A percentile compares a stretch with the other conserved stretches of the same genome.
Conservation (phyloP, 2,888 invertebrate species). For the Criorhina ranunculi region DNA sequence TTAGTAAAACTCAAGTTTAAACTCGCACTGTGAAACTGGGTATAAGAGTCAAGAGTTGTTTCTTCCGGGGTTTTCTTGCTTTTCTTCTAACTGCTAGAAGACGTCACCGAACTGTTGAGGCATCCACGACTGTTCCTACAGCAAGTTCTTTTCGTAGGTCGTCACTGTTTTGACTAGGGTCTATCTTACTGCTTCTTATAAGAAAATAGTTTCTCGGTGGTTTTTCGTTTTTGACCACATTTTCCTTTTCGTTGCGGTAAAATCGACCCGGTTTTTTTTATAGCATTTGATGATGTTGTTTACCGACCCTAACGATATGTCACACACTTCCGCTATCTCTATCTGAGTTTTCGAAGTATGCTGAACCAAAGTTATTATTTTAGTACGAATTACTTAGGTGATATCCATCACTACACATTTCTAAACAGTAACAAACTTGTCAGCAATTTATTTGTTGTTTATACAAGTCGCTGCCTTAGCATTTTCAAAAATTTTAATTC, state of each 20-base stretch:
- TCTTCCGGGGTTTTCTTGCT: no score
- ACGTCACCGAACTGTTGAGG: no score
- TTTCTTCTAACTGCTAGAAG: no score
- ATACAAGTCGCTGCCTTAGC: background rate
- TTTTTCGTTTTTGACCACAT: constrained; percentile 6
- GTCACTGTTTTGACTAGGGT: no score
- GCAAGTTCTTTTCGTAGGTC: background rate
- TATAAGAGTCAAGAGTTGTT: no score
- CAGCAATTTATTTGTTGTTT: constrained; percentile 8
- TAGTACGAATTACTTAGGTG: background rate
- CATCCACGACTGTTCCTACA: constrained; percentile 5
- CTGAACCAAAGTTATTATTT: constrained; percentile 7
- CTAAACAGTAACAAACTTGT: background rate
- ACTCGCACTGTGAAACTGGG: no score
- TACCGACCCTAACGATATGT: constrained; percentile 8
- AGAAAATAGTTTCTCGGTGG: constrained; percentile 1
- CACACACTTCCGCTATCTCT: constrained; percentile 17
- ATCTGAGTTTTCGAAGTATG: background rate
- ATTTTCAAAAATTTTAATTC: background rate
- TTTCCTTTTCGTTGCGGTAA: background rate
- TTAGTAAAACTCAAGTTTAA: no score
- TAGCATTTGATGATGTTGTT: constrained; percentile 11
- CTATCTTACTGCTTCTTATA: background rate
- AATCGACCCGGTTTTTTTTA: constrained; percentile 19
- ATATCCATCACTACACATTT: constrained; percentile 2